Conservation (phyloP, 2,113 vertebrate species). For the Furnarius figulus region DNA sequence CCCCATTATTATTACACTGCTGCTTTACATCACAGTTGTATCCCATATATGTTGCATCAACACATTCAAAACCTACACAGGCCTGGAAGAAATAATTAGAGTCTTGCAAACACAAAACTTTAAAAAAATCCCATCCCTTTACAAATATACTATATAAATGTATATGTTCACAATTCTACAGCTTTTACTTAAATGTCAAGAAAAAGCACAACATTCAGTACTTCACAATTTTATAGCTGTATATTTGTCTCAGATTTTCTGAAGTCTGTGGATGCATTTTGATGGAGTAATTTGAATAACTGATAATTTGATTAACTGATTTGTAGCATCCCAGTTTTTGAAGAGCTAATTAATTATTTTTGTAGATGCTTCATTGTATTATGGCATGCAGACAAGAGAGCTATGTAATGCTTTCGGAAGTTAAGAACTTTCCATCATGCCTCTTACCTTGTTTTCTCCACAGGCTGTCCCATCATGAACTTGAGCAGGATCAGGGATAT, state of each 20-base stretch:
- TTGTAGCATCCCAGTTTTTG: not conserved
- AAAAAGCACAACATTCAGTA: not conserved
- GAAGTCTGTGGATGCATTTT: not conserved
- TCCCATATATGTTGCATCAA: conserved; percentile 75
- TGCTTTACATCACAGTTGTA: conserved; percentile 74
- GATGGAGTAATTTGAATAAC: not conserved
- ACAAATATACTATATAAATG: not conserved
- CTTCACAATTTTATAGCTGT: not conserved
- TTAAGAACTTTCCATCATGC: not conserved
- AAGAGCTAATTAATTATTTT: not conserved
- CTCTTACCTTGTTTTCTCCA: conserved; percentile 76
- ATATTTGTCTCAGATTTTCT: not conserved
- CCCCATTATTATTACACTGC: conserved; percentile 78
- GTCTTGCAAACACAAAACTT: not conserved
- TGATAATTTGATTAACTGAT: not conserved
- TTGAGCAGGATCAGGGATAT: conserved; percentile 85
- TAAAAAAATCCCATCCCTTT: not conserved
- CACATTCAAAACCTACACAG: conserved; percentile 80
- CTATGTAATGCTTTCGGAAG: not conserved
- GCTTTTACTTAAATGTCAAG: not conserved
- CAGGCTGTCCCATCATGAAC: conserved; percentile 84
- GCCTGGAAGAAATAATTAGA: conserved; percentile 66
- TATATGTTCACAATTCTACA: not conserved
- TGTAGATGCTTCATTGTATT: not conserved
- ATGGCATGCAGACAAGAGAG: not conserved